Evolutionary conservation across 1,140 invertebrate genomes (phyloP), one percentile per base, ranked within the genome.

Genomic region (Euura lappo): DNA sequence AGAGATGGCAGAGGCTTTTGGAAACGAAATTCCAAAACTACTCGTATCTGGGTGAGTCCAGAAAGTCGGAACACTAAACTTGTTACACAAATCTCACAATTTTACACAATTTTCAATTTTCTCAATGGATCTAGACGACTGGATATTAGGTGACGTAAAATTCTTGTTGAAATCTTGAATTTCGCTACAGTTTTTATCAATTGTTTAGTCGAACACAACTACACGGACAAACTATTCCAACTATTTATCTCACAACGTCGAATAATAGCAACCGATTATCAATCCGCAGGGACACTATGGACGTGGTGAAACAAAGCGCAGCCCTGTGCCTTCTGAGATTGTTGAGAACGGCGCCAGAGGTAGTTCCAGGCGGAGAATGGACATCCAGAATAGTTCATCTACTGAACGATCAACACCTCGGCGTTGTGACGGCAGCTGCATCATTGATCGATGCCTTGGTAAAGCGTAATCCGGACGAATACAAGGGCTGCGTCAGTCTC

Each of bases 1-100:
- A 84, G 99, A 99, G 86, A 99, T 99, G 99, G 98, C 98, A 28
- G 98, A 99, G 87, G 97, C 97, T 44, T 99, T 99, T 89, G 95
- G 96, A 46, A 95, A 95, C 79, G 98, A 99, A 86, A 99, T 99
- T 86, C 98, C 98, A 75, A 99, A 99, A 87, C 89, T 99, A 64
- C 91, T 99, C 68, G 97, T 99, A 42, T 99, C 98, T 73, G 97
- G 96, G 95, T 97, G 90, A 88, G 88, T 77, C 72, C 4, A 28
- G 68, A 28, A 72, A 46, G 4, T 8, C 44, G 8, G 44, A 44
- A 46, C 51, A 71, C 10, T 28, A 43, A 68, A 71, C 51, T 13
- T 8, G 10, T 71, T 71, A 71, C 69, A 77, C 69, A 60, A 68
- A 64, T 71, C 51, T 60, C 69, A 73, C 69, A 45, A 46, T 71